phyloP scores from a whole-genome alignment of 2,113 vertebrate genomes.

The Nematolebias whitei region DNA sequence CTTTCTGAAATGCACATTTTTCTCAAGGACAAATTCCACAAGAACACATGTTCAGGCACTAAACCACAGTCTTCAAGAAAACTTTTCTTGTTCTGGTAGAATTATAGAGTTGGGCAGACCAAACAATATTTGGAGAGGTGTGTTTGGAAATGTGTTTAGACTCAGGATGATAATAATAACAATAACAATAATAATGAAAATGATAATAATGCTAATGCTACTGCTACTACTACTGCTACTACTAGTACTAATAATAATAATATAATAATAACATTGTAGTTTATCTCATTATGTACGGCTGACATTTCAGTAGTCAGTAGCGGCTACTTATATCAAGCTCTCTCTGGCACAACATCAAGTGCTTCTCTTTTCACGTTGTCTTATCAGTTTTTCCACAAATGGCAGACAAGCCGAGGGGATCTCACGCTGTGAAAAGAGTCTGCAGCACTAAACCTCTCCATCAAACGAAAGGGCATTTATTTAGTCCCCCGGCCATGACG shows the following conservation, averaged over 20 bases:
- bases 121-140: slow-evolving; percentile 23
- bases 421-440: slow-evolving; percentile 59
- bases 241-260: too few relatives aligned
- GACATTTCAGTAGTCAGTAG: slow-evolving; percentile 53
- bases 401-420: slow-evolving; percentile 54
- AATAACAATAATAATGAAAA: too few relatives aligned
- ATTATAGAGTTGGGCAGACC: slow-evolving; percentile 26
- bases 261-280: slow-evolving; percentile 18
- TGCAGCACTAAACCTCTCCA: slow-evolving; percentile 36
- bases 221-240: too few relatives aligned
- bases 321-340: slow-evolving; percentile 50
- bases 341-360: slow-evolving; percentile 24
- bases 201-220: too few relatives aligned
- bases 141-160: slow-evolving; percentile 20
- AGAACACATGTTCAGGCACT: neutral
- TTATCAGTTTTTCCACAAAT: slow-evolving; percentile 70
- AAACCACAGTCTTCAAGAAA: slow-evolving; percentile 7
- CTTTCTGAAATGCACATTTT: neutral
- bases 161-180: slow-evolving; percentile 3
- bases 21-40: neutral
- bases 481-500: slow-evolving; percentile 32
- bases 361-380: slow-evolving; percentile 46
- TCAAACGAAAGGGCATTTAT: slow-evolving; percentile 58
- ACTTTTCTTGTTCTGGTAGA: slow-evolving; percentile 18
- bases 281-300: slow-evolving; percentile 32